Base-by-base conservation (phyloP, 2,797 vertebrate species). In the Neosalanx taihuensis region DNA sequence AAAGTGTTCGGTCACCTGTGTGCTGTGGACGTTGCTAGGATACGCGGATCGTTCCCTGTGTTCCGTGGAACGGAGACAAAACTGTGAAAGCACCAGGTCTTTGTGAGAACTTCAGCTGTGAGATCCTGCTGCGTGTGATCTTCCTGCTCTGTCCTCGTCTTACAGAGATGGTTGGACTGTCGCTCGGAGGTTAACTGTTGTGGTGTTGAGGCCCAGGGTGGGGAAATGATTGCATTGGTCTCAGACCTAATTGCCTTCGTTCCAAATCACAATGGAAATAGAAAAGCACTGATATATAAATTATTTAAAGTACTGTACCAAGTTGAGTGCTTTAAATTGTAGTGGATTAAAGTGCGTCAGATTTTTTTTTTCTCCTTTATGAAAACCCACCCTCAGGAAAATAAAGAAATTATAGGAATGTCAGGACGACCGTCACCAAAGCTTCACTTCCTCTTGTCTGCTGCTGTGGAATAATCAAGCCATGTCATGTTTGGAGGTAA, bases 1-100 rank as follows among this genome's bases (percentile, higher is more conserved):
- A 95, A 94, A 75, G 92, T 94, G 58, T 96, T 93, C 13, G 94
- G 94, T 18, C 93, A 95, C 72, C 89, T 95, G 51, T 96, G 94
- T 59, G 94, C 94, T 15, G 92, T 93, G 84, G 94, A 95, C 79
- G 85, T 93, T 76, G 92, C n/a, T 1, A 92, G 93, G 85, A 95
- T 95, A 79, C 92, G 94, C 9, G 92, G 94, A 70, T 96, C 94
- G 0, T 95, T 96, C 76, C 92, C 91, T 0, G 83, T 78, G 33
- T 62, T 91, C 9, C 74, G 17, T 0, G 90, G 92, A 51, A 92
- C 93, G 0, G 92, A 95, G 82, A 94, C 93, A 0, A 94, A 94
- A 81, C 83, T 94, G 29, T 87, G 72, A 83, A 69, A 20, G 18
- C 23, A 30, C 15, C 17, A 59, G 12, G 23, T 4, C 10, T 41